These are phyloP conservation scores for Recurvirostra avosetta DNA, from an alignment of 2,113 vertebrate genomes.

Conservation along the genomic window DNA sequence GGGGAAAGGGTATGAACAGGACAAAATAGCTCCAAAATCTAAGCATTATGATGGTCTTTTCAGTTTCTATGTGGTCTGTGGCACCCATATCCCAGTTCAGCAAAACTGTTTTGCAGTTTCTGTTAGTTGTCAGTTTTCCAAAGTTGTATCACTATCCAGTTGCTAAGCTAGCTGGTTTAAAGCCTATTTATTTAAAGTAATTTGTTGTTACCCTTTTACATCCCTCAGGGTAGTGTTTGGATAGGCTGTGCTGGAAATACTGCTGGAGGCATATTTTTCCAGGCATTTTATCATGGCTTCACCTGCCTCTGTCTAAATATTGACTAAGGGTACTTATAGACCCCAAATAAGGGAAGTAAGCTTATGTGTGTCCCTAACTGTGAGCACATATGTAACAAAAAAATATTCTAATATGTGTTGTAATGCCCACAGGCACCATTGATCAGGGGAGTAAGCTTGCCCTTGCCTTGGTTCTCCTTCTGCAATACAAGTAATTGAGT, in stretches of 20 bases:
- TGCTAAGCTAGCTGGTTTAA: background rate
- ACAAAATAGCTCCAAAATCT: background rate
- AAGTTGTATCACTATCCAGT: background rate
- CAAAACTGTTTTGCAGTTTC: background rate
- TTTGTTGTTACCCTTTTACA: background rate
- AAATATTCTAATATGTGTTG: background rate
- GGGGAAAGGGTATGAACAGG: background rate
- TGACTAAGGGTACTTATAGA: background rate
- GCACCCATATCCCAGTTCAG: background rate
- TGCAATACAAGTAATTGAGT: background rate
- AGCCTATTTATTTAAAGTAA: background rate
- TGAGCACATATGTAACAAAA: background rate
- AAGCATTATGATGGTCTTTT: background rate
- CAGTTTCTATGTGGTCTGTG: background rate
- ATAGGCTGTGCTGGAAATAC: background rate
- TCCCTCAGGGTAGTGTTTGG: background rate
- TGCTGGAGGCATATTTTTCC: background rate
- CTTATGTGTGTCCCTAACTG: background rate
- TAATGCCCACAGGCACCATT: background rate
- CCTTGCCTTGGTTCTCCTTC: background rate
- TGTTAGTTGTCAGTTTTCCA: background rate
- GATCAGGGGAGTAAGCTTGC: background rate
- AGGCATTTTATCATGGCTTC: background rate
- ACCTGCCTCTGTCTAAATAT: background rate
- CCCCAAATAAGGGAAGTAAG: background rate